These are phyloP conservation scores for Papilio gigon DNA, from an alignment of 2,888 invertebrate genomes.

Conservation along the genomic window DNA sequence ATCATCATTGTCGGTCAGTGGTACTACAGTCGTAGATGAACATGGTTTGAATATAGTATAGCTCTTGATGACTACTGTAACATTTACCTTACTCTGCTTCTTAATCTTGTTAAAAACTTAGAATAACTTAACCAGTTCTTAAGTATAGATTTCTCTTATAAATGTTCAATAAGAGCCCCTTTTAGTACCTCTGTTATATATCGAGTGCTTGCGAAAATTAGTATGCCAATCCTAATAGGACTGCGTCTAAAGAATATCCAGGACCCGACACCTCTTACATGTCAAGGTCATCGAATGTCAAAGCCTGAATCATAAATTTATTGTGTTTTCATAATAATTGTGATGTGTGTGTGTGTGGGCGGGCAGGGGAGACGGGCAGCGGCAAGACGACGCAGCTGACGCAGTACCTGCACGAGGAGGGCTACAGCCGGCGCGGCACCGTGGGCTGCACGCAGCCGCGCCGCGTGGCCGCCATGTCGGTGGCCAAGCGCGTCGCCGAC, in stretches of 20 bases:
- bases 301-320: too few relatives aligned
- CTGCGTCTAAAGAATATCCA: background rate
- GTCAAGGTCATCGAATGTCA: too few relatives aligned
- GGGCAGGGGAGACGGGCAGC: conserved; percentile 92
- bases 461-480: conserved; percentile 98
- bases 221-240: too few relatives aligned
- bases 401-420: conserved; percentile 98
- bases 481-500: conserved; percentile 99
- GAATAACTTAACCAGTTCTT: too few relatives aligned
- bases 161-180: too few relatives aligned
- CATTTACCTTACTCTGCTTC: too few relatives aligned
- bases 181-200: background rate
- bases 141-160: too few relatives aligned
- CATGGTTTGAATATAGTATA: too few relatives aligned
- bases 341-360: background rate
- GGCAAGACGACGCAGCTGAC: conserved; percentile 99
- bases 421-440: conserved; percentile 94
- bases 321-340: too few relatives aligned
- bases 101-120: too few relatives aligned
- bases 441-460: conserved; percentile 99
- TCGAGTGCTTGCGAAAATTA: background rate
- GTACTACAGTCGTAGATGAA: background rate
- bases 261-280: too few relatives aligned
- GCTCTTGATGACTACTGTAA: too few relatives aligned
- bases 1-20: conserved; percentile 93